Percentiles rank a stretch among this genome's conserved stretches.
phyloP scores from a whole-genome alignment of 2,888 invertebrate species.

The Luffia ferchaultella region DNA sequence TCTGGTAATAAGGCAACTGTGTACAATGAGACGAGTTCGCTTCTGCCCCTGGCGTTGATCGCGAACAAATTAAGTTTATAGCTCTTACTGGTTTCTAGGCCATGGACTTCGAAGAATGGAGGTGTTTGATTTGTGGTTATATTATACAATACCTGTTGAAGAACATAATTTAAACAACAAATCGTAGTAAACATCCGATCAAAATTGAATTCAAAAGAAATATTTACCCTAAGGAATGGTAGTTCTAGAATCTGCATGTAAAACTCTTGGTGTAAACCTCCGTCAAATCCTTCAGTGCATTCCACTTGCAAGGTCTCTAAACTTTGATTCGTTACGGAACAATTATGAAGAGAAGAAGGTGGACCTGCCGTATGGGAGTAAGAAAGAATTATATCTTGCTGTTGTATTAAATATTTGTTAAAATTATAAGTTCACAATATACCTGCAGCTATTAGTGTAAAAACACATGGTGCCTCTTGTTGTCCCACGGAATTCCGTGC shows the following conservation, averaged over 20 bases:
- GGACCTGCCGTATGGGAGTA: slow-evolving; percentile 67
- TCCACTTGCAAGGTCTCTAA: slow-evolving; percentile 77
- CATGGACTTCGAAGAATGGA: slow-evolving; percentile 70
- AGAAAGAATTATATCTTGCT: not conserved
- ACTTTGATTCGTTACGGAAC: slow-evolving; percentile 80
- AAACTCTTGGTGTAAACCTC: slow-evolving; percentile 84
- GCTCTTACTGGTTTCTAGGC: slow-evolving; percentile 73
- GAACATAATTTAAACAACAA: too few species aligned
- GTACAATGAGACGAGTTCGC: slow-evolving; percentile 80
- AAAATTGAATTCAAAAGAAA: too few species aligned
- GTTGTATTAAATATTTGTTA: too few species aligned
- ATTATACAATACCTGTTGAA: slow-evolving; percentile 60
- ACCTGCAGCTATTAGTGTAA: slow-evolving; percentile 86
- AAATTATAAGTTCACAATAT: too few species aligned
- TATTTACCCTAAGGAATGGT: slow-evolving; percentile 60
- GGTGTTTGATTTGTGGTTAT: slow-evolving; percentile 65
- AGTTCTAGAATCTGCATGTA: slow-evolving; percentile 80
- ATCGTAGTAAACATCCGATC: too few species aligned
- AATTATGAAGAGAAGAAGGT: slow-evolving; percentile 85
- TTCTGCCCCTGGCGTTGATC: slow-evolving; percentile 86
- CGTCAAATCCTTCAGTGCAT: slow-evolving; percentile 85
- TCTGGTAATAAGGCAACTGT: slow-evolving; percentile 85
- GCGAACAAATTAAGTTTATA: slow-evolving; percentile 83
- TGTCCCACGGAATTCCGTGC: slow-evolving; percentile 83
- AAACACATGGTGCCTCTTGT: slow-evolving; percentile 82